Evolutionary conservation across 2,113 vertebrate genomes (phyloP), one percentile per base, ranked within the genome.

Genomic region (Ptychochromis oligacanthus): DNA sequence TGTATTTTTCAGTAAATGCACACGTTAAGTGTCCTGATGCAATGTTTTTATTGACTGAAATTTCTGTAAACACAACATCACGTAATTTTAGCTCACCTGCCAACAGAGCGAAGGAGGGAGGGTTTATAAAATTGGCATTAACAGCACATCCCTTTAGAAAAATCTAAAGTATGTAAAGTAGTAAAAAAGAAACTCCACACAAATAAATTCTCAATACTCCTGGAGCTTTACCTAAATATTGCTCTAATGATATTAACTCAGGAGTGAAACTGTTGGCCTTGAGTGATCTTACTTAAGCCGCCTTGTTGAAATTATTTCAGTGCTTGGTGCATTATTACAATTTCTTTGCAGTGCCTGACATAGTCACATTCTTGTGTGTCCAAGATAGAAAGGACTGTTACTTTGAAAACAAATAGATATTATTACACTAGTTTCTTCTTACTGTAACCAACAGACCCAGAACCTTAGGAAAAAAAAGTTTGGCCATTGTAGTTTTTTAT

Each of bases 281-380:
- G 67, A 84, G 74, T 61, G 80, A 78, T 88, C 62, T 88, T 85
- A 87, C 36, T 81, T 84, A 31, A 91, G 78, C 89, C 76, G 78
- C 89, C 78, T 87, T 87, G 56, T 88, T 88, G 67, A 91, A 86
- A 82, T 89, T 40, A 88, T 79, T 91, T 89, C 59, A 87, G 81
- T 86, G 76, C 75, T 84, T 78, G 62, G 83, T 92, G 84, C 87
- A 87, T 89, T 87, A 88, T 64, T 79, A 85, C 77, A 84, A 57
- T 90, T 91, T 88, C 77, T 93, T 94, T 93, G 87, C 91, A 93
- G 94, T 94, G 94, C 94, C 94, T 94, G 79, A 91, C 65, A 88
- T 87, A 76, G 79, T 86, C 83, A 79, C 77, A 70, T 88, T 90
- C 65, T 62, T 72, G 38, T 79, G 65, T 87, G 77, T 86, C 70